These are phyloP conservation scores for Danaus plexippus DNA, from an alignment of 1,140 invertebrate species.

Conservation along the genomic window DNA sequence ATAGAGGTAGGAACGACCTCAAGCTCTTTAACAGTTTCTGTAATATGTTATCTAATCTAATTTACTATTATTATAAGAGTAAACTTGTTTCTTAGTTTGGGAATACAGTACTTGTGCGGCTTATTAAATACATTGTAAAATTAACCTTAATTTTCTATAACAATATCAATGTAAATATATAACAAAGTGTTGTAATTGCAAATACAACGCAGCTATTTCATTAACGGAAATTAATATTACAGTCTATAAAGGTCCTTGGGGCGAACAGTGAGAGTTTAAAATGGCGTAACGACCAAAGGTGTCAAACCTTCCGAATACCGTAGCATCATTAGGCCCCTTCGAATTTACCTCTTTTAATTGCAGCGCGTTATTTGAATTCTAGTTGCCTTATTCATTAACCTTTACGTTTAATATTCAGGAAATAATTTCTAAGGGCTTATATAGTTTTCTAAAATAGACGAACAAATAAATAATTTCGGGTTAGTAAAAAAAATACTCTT, in stretches of 20 bases:
- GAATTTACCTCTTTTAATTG: conserved; percentile 14
- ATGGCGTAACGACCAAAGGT: conserved; percentile 3
- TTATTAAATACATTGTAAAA: background rate
- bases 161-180: conserved; percentile 6
- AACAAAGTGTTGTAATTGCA: conserved; percentile 12
- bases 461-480: no score
- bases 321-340: conserved; percentile 9
- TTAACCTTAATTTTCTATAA: conserved; percentile 5
- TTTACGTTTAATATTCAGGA: background rate
- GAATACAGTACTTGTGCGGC: background rate
- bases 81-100: background rate
- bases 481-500: no score
- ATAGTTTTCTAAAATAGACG: no score
- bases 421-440: no score
- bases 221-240: conserved; percentile 3
- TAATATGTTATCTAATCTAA: no score
- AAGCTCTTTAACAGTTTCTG: no score
- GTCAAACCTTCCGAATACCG: conserved; percentile 9
- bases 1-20: no score
- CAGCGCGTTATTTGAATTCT: conserved; percentile 16
- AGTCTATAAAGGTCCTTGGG: background rate
- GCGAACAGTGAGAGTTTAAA: background rate
- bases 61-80: no score
- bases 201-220: conserved; percentile 7
- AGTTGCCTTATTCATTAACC: conserved; percentile 4